phyloP scores from a whole-genome alignment of 2,888 invertebrate genomes.

The Bombylius major region DNA sequence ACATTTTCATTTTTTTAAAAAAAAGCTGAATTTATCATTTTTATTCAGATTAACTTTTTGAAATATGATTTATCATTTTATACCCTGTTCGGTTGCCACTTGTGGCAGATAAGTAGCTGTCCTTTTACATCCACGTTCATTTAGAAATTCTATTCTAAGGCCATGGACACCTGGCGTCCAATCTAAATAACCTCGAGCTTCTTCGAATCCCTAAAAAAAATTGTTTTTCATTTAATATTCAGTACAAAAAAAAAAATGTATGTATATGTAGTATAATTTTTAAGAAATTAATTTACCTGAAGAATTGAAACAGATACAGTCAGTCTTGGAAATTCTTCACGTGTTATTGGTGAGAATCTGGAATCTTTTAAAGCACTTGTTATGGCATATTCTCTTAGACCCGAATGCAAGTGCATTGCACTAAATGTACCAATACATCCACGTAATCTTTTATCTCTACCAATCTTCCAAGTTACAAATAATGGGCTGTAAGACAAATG shows the following conservation, averaged over 20 bases:
- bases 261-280: not conserved
- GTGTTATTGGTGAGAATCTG: slow-evolving; percentile 86
- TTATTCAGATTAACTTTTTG: not conserved
- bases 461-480: slow-evolving; percentile 99
- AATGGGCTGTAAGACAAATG: slow-evolving; percentile 61
- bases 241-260: not conserved
- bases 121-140: slow-evolving; percentile 83
- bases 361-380: slow-evolving; percentile 98
- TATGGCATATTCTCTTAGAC: slow-evolving; percentile 90
- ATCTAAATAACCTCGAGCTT: slow-evolving; percentile 86
- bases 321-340: slow-evolving; percentile 84
- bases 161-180: slow-evolving; percentile 97
- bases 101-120: slow-evolving; percentile 98
- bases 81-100: slow-evolving; percentile 96
- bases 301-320: slow-evolving; percentile 94
- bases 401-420: slow-evolving; percentile 87
- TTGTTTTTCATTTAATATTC: not conserved
- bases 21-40: too few relatives aligned
- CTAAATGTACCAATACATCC: slow-evolving; percentile 99
- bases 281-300: slow-evolving; percentile 38
- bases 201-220: slow-evolving; percentile 65
- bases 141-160: slow-evolving; percentile 93
- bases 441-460: slow-evolving; percentile 83
- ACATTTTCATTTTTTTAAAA: not conserved
- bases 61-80: not conserved